A percentile compares a stretch with the other conserved stretches of the same genome.
Conservation (phyloP, 1,140 invertebrate species). For the Dysdera silvatica region DNA sequence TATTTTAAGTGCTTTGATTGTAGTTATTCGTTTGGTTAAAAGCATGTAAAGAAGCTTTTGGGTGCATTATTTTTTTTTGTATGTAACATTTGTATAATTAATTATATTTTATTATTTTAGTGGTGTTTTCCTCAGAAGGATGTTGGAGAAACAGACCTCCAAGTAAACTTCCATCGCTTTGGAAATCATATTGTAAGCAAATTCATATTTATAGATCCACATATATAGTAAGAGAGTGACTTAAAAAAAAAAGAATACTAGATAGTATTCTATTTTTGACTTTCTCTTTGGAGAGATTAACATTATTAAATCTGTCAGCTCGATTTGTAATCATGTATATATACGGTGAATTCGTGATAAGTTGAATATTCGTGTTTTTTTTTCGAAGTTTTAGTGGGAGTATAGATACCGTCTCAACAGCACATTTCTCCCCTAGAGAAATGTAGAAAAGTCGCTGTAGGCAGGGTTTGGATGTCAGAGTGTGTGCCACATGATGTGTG, state of each 20-base stretch:
- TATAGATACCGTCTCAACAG: too few species aligned
- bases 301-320: too few species aligned
- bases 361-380: too few species aligned
- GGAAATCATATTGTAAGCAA: conserved; percentile 41
- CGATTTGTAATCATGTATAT: too few species aligned
- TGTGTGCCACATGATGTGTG: too few species aligned
- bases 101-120: conserved; percentile 7
- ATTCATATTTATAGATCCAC: not conserved
- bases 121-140: conserved; percentile 26
- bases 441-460: too few species aligned
- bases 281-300: too few species aligned
- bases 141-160: conserved; percentile 24
- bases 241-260: not conserved
- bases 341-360: too few species aligned
- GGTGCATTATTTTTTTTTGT: not conserved
- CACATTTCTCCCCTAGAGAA: too few species aligned
- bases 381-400: too few species aligned
- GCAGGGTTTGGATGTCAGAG: too few species aligned
- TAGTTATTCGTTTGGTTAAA: not conserved
- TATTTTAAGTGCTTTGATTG: not conserved
- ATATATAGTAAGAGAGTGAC: not conserved
- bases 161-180: conserved; percentile 32
- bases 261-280: too few species aligned
- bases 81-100: not conserved
- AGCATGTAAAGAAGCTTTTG: not conserved